phyloP scores from a whole-genome alignment of 1,140 invertebrate genomes.

The Pristionchus pacificus region DNA sequence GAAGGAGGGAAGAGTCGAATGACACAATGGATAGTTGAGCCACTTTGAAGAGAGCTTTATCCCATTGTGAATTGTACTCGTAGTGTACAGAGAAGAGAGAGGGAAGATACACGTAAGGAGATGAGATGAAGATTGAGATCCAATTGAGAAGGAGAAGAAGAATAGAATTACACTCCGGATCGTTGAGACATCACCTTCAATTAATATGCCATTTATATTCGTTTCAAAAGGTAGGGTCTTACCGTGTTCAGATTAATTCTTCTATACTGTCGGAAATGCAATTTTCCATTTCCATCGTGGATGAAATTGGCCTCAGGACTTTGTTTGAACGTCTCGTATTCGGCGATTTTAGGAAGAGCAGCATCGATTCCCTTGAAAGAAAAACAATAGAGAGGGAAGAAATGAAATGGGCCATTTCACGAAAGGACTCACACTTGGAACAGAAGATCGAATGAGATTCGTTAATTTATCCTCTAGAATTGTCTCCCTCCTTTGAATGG shows the following conservation, averaged over 20 bases:
- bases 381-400: too few relatives aligned
- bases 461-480: not conserved
- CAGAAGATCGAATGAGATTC: not conserved
- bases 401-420: too few relatives aligned
- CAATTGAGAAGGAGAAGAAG: not conserved
- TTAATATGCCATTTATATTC: not conserved
- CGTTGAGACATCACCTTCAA: not conserved
- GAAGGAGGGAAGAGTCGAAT: too few relatives aligned
- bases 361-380: conserved; percentile 18
- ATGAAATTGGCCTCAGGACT: conserved; percentile 28
- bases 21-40: too few relatives aligned
- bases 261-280: conserved; percentile 28
- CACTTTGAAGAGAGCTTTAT: too few relatives aligned
- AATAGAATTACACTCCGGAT: not conserved
- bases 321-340: conserved; percentile 34
- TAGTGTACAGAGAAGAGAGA: too few relatives aligned
- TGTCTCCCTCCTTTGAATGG: not conserved
- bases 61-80: too few relatives aligned
- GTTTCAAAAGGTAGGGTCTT: not conserved
- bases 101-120: too few relatives aligned
- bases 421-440: not conserved
- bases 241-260: conserved; percentile 24
- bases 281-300: conserved; percentile 20
- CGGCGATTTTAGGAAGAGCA: conserved; percentile 26
- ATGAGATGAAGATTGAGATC: too few relatives aligned